Conservation (phyloP, 2,888 invertebrate genomes). For the Lepidochrysops patricia region DNA sequence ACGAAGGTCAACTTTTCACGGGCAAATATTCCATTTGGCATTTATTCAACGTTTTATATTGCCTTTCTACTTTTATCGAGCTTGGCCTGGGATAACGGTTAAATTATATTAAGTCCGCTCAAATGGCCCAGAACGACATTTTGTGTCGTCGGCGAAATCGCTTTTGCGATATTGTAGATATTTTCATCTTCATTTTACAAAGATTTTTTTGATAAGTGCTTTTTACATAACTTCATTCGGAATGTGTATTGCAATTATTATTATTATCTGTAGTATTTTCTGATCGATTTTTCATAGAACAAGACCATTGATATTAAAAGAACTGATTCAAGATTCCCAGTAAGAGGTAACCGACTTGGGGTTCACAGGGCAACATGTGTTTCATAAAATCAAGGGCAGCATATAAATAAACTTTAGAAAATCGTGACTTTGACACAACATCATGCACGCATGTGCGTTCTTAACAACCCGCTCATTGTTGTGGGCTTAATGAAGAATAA, state of each 20-base stretch:
- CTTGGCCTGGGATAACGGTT: slow-evolving; percentile 2
- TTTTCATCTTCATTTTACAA: neutral
- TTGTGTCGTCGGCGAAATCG: neutral
- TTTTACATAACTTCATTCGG: neutral
- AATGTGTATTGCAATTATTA: neutral
- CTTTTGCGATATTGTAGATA: neutral
- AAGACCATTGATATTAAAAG: too few species aligned
- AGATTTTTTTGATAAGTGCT: neutral
- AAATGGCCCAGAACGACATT: slow-evolving; percentile 2
- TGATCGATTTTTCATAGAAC: neutral
- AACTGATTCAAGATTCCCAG: neutral
- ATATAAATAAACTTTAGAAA: slow-evolving; percentile 1
- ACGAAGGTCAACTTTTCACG: slow-evolving; percentile 31
- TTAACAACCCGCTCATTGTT: too few species aligned
- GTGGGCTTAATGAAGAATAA: too few species aligned
- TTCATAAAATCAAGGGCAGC: neutral
- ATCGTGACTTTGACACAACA: neutral
- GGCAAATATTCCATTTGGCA: slow-evolving; percentile 20
- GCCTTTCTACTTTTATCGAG: slow-evolving; percentile 20
- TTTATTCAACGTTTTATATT: slow-evolving; percentile 21
- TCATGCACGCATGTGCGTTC: too few species aligned
- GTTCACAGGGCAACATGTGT: neutral
- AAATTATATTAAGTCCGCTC: neutral
- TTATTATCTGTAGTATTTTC: neutral
- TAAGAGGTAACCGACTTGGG: neutral